Evolutionary conservation across 2,888 invertebrate species (phyloP), one percentile per base, ranked within the genome.

Genomic region (Cheilosia impressa): DNA sequence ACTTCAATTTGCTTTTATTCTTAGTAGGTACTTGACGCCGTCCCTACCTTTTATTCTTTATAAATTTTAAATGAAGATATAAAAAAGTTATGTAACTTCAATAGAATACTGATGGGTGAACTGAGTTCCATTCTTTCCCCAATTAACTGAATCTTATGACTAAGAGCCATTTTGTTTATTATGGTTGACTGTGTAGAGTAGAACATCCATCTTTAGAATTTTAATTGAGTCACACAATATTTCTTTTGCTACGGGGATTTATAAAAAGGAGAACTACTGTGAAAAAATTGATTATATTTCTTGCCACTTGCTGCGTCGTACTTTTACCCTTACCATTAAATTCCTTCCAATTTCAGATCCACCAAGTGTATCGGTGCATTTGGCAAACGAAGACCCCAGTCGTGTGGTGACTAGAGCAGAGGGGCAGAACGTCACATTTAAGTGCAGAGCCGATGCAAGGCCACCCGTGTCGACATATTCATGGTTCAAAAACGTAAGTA

Each of bases 401-500:
- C 92, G 95, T 0, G 92, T 95, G 52, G 92, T 94, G 88, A 92
- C 92, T 78, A 90, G 92, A 83, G 90, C 92, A 87, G 97, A 97
- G 92, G 96, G 96, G 58, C 95, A 96, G 88, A 95, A 96, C 89
- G 95, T 97, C 65, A 95, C 95, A 89, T 93, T 97, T 69, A 94
- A 95, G 69, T 97, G 97, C 90, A 95, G 96, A 87, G 95, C 96
- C 31, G 95, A 95, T 87, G 96, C 97, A 53, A 95, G 96, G 85
- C 97, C 97, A 13, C 94, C 94, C 53, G 95, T 96, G 13, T 94
- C 94, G 87, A 95, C 94, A 89, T 96, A 95, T 91, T 94, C 95
- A 65, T 97, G 97, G 95, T 96, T 96, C 91, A 96, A 95, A 91
- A 95, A 96, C 93, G 97, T 97, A 93, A 95, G 95, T 94, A 69